Conservation (phyloP, 2,113 vertebrate species). For the Calidris pugnax region DNA sequence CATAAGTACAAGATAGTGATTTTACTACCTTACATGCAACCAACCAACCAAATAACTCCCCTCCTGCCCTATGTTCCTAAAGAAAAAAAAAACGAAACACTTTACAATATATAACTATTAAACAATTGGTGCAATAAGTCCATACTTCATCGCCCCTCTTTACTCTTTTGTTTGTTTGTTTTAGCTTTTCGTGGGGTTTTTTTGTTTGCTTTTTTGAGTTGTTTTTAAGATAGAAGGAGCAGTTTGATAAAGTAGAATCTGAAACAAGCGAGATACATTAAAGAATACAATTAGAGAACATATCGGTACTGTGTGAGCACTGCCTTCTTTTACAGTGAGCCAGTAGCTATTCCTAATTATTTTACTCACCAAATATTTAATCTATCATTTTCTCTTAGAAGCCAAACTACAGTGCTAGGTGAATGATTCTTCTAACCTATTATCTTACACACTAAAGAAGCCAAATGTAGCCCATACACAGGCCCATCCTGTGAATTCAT, state of each 20-base stretch:
- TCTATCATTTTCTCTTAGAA: background rate
- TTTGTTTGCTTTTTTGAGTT: background rate
- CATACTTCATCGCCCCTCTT: background rate
- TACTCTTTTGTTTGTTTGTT: too few species aligned
- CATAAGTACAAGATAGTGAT: background rate
- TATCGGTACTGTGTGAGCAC: background rate
- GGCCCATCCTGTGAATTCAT: background rate
- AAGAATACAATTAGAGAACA: background rate
- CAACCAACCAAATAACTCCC: background rate
- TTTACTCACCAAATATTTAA: background rate
- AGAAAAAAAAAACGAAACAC: background rate
- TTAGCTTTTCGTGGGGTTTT: background rate
- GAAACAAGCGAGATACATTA: background rate
- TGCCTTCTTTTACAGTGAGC: background rate
- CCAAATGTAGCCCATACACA: background rate
- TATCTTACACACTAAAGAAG: background rate
- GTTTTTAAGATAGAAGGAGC: background rate
- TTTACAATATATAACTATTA: background rate
- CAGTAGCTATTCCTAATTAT: background rate
- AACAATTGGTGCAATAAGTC: background rate
- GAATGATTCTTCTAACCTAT: background rate
- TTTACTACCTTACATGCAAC: background rate
- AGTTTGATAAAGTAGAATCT: background rate
- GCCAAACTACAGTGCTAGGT: background rate
- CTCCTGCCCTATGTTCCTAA: rapidly evolving